These are phyloP conservation scores for Apamea epomidion DNA, from an alignment of 2,888 invertebrate species.

Conservation along the genomic window DNA sequence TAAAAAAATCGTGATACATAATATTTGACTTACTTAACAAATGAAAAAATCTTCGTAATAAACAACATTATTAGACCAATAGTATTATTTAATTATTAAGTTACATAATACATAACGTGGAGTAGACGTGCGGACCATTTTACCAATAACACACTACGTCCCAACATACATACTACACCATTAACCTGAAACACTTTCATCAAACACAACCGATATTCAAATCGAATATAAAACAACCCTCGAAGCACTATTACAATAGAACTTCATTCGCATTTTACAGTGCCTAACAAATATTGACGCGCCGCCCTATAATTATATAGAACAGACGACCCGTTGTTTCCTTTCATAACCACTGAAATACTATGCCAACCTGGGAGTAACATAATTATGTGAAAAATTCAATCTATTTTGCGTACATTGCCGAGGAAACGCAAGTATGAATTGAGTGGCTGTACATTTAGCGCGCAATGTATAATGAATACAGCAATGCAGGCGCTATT, in stretches of 20 bases:
- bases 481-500: slow-evolving; percentile 19
- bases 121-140: background rate
- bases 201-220: slow-evolving; percentile 37
- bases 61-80: background rate
- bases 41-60: background rate
- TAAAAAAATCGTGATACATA: background rate
- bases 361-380: slow-evolving; percentile 59
- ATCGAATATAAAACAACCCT: slow-evolving; percentile 56
- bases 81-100: too few species aligned
- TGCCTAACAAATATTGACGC: slow-evolving; percentile 79
- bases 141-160: background rate
- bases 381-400: slow-evolving; percentile 42
- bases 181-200: slow-evolving; percentile 6
- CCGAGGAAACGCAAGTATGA: background rate
- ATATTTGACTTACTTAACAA: background rate
- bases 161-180: background rate
- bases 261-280: slow-evolving; percentile 80
- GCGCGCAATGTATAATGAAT: slow-evolving; percentile 45
- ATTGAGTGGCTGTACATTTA: background rate
- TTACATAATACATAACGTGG: background rate
- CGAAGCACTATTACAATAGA: slow-evolving; percentile 70
- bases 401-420: slow-evolving; percentile 61
- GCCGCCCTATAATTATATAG: slow-evolving; percentile 78
- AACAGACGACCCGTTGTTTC: slow-evolving; percentile 76
- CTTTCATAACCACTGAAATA: slow-evolving; percentile 81